Evolutionary conservation across 2,797 vertebrate genomes (phyloP).

Genomic region (Cynopterus sphinx): DNA sequence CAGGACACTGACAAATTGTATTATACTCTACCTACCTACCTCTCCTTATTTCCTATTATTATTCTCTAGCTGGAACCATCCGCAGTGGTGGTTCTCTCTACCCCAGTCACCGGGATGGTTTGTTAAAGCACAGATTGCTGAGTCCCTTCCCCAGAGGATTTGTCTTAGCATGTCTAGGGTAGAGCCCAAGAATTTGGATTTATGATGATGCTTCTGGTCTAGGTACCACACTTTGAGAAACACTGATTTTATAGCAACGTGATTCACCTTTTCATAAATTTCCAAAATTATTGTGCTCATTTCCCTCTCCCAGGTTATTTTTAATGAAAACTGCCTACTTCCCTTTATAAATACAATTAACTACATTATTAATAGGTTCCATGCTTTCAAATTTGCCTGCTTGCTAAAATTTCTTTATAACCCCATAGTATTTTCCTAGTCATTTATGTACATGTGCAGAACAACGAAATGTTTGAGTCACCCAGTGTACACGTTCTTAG

Average conservation of each 20-base stretch:
- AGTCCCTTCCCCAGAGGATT: not conserved
- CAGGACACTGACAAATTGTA: not conserved
- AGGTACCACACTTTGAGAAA: not conserved
- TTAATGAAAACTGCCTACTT: not conserved
- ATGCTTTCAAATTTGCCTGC: not conserved
- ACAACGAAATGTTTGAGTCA: not conserved
- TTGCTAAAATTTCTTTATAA: not conserved
- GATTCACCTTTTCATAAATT: not conserved
- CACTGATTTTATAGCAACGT: not conserved
- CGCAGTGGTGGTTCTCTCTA: not conserved
- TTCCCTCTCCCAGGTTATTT: not conserved
- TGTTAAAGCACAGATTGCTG: not conserved
- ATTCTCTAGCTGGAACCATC: not conserved
- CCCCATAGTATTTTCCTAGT: not conserved
- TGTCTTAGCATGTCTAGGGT: not conserved
- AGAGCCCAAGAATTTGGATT: not conserved
- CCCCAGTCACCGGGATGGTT: not conserved
- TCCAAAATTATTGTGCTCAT: rapidly evolving
- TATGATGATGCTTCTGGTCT: not conserved
- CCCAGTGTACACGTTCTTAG: rapidly evolving
- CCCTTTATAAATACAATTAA: not conserved
- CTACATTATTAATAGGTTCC: not conserved
- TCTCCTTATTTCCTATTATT: not conserved
- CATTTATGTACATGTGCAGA: not conserved
- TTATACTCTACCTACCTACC: not conserved